Base-by-base conservation (phyloP, 1,140 invertebrate species). In the Diorhabda elongata region DNA sequence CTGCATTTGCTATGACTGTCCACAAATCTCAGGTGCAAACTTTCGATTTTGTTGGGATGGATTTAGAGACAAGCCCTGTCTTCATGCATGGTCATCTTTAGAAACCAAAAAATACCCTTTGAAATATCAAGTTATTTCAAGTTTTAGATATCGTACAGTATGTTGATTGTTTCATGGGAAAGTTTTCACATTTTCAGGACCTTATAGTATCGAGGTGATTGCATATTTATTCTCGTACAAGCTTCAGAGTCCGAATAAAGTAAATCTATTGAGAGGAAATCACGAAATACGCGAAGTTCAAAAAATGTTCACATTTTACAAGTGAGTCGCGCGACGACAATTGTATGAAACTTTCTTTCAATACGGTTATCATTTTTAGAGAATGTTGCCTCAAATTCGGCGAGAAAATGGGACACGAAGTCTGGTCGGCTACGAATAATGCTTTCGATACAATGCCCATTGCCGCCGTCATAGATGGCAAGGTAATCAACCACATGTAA, bases 381-480 rank as follows among this genome's bases (percentile, higher is more conserved):
- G 86, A 87, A 75, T 92, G 90, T 75, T 66, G 84, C 8, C 77
- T 74, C 0, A 91, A 91, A 79, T 91, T 90, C 81, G 90, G 90
- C 1, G 84, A 88, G 9, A 78, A 78, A 44, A 76, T 87, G 42
- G 90, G 89, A 0, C 60, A 70, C 6, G 83, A 85, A 73, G 83
- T 92, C 44, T 92, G 90, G 89, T 86, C 88, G 69, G 84, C 86
- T 3, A 83, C 91, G 3, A 92, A 92, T 78, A 79, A 84, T 26
- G 88, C 85, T 26, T 92, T 92, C 81, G 90, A 92, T 81, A 82
- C 77, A 11, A 85, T 92, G 83, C 89, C 90, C 5, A 72, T 92
- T 52, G 89, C 89, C 9, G 90, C 90, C 6, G 84, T 89, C 9
- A 83, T 92, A 26, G 90, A 92, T 81, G 85, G 85, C 44, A 88